Conservation (phyloP, 2,113 vertebrate genomes). For the Psittacula cyanocephala region DNA sequence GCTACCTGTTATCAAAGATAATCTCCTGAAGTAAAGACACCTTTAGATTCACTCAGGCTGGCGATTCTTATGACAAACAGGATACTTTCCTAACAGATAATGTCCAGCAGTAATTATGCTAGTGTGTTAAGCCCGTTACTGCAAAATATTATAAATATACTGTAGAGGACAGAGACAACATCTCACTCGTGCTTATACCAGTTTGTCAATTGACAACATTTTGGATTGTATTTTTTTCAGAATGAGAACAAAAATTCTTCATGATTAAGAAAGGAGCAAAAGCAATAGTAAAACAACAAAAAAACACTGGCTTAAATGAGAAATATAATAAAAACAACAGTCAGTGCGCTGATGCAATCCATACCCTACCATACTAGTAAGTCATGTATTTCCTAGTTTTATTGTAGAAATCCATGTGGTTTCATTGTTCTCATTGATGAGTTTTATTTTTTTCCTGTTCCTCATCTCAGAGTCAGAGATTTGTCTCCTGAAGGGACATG, state of each 20-base stretch:
- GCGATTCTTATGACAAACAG: background rate
- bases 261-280: background rate
- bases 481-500: background rate
- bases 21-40: background rate
- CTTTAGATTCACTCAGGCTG: background rate
- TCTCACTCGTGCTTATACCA: background rate
- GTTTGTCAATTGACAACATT: background rate
- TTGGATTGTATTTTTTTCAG: background rate
- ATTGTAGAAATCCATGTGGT: background rate
- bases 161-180: background rate
- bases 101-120: background rate
- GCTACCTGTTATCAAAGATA: background rate
- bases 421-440: background rate
- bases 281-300: background rate
- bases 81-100: background rate
- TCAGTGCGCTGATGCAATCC: background rate
- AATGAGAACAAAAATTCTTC: background rate
- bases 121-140: background rate
- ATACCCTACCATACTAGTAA: background rate
- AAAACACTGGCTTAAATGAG: background rate
- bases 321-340: background rate
- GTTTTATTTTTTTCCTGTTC: background rate
- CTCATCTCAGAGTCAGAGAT: background rate
- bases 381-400: background rate
- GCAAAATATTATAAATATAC: background rate